Conservation (phyloP, 2,888 invertebrate species). For the Gymnocheta viridis region DNA sequence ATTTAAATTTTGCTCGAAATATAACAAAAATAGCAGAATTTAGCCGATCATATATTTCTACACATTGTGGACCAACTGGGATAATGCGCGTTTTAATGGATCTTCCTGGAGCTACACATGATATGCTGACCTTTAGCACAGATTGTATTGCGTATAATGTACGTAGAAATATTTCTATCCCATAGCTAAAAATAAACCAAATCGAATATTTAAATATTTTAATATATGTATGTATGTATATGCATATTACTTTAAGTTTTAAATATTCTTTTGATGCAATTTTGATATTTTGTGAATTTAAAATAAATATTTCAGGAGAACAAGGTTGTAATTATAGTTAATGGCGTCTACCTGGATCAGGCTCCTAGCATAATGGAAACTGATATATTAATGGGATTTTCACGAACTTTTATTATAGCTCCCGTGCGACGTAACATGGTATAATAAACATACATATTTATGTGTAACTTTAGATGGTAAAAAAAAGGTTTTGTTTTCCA, state of each 20-base stretch:
- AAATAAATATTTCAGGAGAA: conserved; percentile 72
- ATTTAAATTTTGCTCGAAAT: conserved; percentile 75
- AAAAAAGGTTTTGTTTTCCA: conserved; percentile 46
- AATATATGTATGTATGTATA: too few relatives aligned
- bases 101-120: conserved; percentile 75
- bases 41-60: conserved; percentile 71
- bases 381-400: conserved; percentile 73
- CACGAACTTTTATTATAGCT: conserved; percentile 72
- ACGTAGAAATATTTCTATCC: conserved; percentile 27
- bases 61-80: conserved; percentile 74
- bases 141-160: conserved; percentile 72
- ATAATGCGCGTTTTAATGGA: conserved; percentile 75
- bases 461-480: neutral
- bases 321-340: conserved; percentile 71
- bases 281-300: too few relatives aligned
- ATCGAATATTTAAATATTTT: too few relatives aligned
- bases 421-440: conserved; percentile 71
- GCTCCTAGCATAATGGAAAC: conserved; percentile 72
- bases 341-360: conserved; percentile 72
- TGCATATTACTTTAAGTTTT: too few relatives aligned
- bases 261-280: neutral
- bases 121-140: conserved; percentile 75
- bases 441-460: conserved; percentile 14
- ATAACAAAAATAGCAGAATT: conserved; percentile 73
- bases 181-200: too few relatives aligned